A percentile compares a stretch with the other conserved stretches of the same genome.
These are phyloP conservation scores for Petaurus breviceps DNA, from an alignment of 2,113 vertebrate species.

Conservation along the genomic window DNA sequence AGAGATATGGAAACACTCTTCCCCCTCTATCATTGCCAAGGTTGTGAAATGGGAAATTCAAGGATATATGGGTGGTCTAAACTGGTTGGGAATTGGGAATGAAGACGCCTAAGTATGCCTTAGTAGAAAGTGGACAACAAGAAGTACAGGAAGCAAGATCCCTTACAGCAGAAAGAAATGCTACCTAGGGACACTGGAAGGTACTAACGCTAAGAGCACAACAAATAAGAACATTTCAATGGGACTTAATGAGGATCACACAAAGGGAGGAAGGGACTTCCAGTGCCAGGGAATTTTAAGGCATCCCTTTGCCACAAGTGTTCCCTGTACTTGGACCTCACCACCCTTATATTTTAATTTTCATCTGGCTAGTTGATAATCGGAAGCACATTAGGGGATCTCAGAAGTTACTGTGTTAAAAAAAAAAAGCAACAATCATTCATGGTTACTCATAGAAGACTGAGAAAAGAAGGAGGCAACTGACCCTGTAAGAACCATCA, in stretches of 20 bases:
- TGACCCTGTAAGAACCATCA: neutral
- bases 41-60: neutral
- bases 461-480: neutral
- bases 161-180: neutral
- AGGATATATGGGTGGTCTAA: accelerated
- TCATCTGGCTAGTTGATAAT: neutral
- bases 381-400: neutral
- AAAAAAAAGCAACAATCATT: neutral
- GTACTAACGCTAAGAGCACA: neutral
- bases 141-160: neutral
- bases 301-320: neutral
- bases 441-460: neutral
- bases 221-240: neutral
- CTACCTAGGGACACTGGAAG: neutral
- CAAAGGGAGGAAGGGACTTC: neutral
- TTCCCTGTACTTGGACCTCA: neutral
- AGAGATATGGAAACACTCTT: neutral
- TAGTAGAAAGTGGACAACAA: neutral
- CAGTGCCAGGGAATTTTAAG: neutral
- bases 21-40: neutral
- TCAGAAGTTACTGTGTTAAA: neutral
- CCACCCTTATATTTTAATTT: neutral
- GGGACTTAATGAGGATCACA: neutral
- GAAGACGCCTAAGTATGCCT: neutral
- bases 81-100: accelerated